These are phyloP conservation scores for Grus americana DNA, from an alignment of 2,113 vertebrate species.

Conservation along the genomic window DNA sequence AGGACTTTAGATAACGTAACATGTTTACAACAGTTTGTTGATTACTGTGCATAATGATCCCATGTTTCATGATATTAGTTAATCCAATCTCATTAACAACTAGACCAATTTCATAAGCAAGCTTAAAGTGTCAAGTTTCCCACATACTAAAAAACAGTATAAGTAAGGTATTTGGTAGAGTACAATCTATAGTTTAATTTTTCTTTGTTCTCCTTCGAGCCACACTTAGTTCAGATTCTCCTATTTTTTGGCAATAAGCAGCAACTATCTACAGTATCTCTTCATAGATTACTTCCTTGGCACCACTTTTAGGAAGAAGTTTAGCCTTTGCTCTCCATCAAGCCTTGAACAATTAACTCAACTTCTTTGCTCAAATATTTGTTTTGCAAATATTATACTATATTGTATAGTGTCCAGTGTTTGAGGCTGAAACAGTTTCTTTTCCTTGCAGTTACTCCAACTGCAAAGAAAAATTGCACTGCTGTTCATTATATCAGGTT, in stretches of 20 bases:
- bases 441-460: not conserved
- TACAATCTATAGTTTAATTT: not conserved
- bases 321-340: not conserved
- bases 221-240: not conserved
- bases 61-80: not conserved
- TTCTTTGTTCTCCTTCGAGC: not conserved
- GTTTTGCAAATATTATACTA: not conserved
- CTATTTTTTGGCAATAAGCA: not conserved
- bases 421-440: not conserved
- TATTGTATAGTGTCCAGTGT: not conserved
- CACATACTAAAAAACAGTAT: not conserved
- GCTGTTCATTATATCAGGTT: not conserved
- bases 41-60: no score
- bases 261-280: not conserved
- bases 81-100: not conserved
- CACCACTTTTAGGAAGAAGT: not conserved
- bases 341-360: not conserved
- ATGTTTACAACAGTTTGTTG: not conserved
- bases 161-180: not conserved
- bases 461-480: not conserved
- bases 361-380: not conserved
- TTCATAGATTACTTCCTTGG: not conserved
- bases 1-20: not conserved
- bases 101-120: not conserved
- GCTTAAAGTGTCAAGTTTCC: not conserved